Base-by-base conservation (phyloP, 1,140 invertebrate genomes). In the Tribolium madens region DNA sequence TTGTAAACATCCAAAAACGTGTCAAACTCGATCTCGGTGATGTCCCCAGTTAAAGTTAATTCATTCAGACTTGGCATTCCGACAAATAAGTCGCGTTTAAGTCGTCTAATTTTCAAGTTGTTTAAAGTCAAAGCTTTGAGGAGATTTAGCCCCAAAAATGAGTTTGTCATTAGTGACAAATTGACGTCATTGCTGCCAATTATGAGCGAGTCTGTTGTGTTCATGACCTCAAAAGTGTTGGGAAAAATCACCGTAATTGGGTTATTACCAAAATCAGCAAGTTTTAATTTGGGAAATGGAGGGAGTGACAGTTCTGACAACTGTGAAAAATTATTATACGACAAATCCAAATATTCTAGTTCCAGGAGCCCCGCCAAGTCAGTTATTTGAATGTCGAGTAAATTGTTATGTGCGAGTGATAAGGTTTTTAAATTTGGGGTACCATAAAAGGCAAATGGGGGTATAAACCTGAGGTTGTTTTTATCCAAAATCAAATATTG, bases 151-250 rank as follows among this genome's bases (percentile, higher is more conserved):
- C 91, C 92, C 33, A 89, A 80, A 80, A 93, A 92, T 1, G 91
- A 90, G 79, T 91, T 90, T 73, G 88, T 87, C 71, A 89, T 84
- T 33, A 93, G 76, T 71, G 89, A 87, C 7, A 93, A 77, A 18
- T 87, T 85, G 1, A 87, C 86, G 13, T 84, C 84, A 15, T 86
- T 81, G 26, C 88, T 88, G 12, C 92, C 92, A 36, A 93, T 81
- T 78, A 88, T 88, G 13, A 93, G 82, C n/a, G 86, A 85, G 71
- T 87, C 84, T 1, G 92, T 93, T 42, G 87, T 88, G 83, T 93
- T 93, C 89, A 93, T 90, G 0, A 92, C 89, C 85, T 92, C 91
- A 81, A 93, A 93, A 7, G 91, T 91, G 42, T 91, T 91, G n/a
- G 91, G 89, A 80, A 91, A 91, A 77, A 93, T 88, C 1, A 88